Evolutionary conservation across 2,797 vertebrate species (phyloP).

Genomic region (Tragopan temminckii): DNA sequence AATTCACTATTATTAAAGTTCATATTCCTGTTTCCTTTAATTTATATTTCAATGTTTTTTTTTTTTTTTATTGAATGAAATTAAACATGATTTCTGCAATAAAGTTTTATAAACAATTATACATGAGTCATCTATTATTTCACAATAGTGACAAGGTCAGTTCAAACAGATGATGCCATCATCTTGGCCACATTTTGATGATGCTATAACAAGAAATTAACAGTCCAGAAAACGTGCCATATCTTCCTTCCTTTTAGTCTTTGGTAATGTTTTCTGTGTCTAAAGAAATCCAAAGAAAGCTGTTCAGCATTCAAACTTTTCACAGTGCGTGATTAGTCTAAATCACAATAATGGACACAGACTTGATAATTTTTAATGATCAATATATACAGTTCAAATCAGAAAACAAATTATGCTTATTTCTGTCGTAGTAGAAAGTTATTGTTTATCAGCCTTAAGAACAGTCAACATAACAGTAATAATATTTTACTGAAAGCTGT

Average conservation of each 20-base stretch:
- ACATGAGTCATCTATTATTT: not conserved
- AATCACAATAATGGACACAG: not conserved
- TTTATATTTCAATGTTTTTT: not conserved
- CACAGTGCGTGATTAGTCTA: not conserved
- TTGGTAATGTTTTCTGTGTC: not conserved
- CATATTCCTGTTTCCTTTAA: not conserved
- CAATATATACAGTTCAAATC: not conserved
- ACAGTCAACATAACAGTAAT: not conserved
- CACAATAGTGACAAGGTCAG: not conserved
- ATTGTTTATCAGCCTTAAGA: conserved; percentile 15
- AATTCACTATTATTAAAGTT: not conserved
- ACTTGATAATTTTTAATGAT: not conserved
- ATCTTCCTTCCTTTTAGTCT: not conserved
- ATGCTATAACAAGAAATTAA: not conserved
- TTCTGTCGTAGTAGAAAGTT: not conserved
- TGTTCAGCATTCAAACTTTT: not conserved
- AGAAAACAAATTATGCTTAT: not conserved
- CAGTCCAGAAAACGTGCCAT: not conserved
- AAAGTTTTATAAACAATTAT: not conserved
- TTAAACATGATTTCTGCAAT: not conserved
- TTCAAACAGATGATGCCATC: not conserved
- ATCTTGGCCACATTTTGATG: not conserved
- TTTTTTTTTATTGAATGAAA: not conserved
- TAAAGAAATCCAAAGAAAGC: not conserved
- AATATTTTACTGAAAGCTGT: conserved; percentile 21